Evolutionary conservation across 2,888 invertebrate species (phyloP), one percentile per base, ranked within the genome.

Genomic region (Polyommatus iphigenia): DNA sequence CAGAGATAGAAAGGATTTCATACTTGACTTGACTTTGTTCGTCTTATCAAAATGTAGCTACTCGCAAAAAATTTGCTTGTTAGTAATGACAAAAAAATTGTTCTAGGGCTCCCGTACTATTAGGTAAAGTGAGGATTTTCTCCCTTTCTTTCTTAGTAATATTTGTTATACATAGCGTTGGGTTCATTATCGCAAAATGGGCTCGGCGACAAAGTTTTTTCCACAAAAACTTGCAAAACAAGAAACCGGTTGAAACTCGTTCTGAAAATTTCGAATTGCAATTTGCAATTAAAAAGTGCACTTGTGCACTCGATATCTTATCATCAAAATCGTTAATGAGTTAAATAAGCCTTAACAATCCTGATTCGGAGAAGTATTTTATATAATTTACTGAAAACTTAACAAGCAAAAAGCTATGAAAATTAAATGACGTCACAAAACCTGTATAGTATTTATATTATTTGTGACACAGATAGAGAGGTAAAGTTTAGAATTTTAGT

Each of bases 281-380:
- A 15, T 67, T 67, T 67, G 67, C 67, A 67, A 15, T 67, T 67
- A 67, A 67, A 67, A 67, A 67, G 32, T 67, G 67, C 32, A 67
- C 67, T 67, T 67, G 67, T 67, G 29, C 29, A 3, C 67, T 67
- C 29, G 5, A 67, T 67, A 32, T 32, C 29, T 67, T 67, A 67
- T 29, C 62, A 24, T 62, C 24, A 20, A 62, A 13, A 62, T 20
- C 67, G 67, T 67, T 67, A 29, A 67, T 67, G 32, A 29, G 67
- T 5, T 29, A 67, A 67, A 67, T 67, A 18, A 67, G 15, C 15
- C 67, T 29, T 32, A 67, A 32, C 15, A 32, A 67, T 67, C 32
- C 32, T 4, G 62, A 13, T 67, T 32, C 29, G 29, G 2, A 6
- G 67, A 67, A 67, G 67, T 29, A 24, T 29, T 67, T 18, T 67